These are phyloP conservation scores for Burhinus oedicnemus DNA, from an alignment of 2,113 vertebrate genomes.

Conservation along the genomic window DNA sequence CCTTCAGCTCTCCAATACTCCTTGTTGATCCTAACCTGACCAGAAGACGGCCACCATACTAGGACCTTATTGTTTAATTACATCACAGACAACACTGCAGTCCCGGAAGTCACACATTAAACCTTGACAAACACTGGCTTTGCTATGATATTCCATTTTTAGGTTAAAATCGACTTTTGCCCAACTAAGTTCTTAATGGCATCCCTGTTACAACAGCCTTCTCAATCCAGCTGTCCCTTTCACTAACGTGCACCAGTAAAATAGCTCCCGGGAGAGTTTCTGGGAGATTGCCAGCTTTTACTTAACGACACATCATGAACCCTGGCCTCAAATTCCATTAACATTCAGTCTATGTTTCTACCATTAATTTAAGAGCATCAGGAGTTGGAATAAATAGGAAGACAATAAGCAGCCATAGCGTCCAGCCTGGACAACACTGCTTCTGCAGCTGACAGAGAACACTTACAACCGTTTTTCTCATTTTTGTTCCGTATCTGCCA, in stretches of 20 bases:
- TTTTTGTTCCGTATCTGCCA: neutral
- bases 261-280: neutral
- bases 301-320: conserved; percentile 41
- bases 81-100: neutral
- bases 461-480: fast-evolving
- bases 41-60: neutral
- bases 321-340: conserved; percentile 45
- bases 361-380: conserved; percentile 55
- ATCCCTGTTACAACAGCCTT: neutral
- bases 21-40: neutral
- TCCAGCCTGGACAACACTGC: neutral
- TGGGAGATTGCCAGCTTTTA: conserved; percentile 35
- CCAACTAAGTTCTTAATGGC: neutral
- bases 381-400: conserved; percentile 51
- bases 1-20: neutral
- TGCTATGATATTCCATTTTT: neutral
- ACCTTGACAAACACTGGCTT: neutral
- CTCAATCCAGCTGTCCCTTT: conserved; percentile 19
- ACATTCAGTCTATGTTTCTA: conserved; percentile 51
- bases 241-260: neutral
- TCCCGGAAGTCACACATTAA: neutral
- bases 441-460: neutral
- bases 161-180: conserved; percentile 4
- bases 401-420: neutral
- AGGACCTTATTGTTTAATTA: neutral